Evolutionary conservation across 2,888 invertebrate genomes (phyloP), one percentile per base, ranked within the genome.

Genomic region (Hirtodrosophila alboralis): DNA sequence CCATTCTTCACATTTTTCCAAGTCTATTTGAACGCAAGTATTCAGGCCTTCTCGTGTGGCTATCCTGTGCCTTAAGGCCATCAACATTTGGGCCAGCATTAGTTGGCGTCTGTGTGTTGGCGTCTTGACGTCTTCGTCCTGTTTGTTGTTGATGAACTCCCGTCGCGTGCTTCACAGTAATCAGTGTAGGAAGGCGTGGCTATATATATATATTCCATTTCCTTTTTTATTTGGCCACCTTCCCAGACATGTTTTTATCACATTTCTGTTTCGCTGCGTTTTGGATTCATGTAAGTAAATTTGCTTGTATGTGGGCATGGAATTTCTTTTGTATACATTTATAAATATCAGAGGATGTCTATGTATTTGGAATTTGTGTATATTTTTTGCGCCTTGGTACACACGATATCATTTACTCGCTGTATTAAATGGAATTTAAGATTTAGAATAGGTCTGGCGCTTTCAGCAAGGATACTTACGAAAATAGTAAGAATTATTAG

Each of bases 181-280:
- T 78, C 78, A 80, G 74, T 77, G 66, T 53, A 37, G 59, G 48
- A 69, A 69, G 70, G 67, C 62, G 64, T 70, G 45, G 53, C 74
- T 62, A 52, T 69, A 53, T 61, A 28, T 49, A 34, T n/a, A n/a
- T n/a, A n/a, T n/a, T 12, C 14, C 23, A 8, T 18, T 41, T 41
- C 14, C 10, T 12, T 18, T 38, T 27, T 31, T 13, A 18, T 27
- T 53, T 26, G 41, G 34, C 45, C 26, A 37, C 37, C 43, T 40
- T 28, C 33, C 51, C 43, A 62, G 52, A 63, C 56, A 54, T 38
- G 58, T 58, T 73, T 84, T 84, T 84, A 78, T 78, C 70, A 76
- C 70, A 70, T 73, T 77, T 80, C 63, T 44, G 47, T 63, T 76
- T 64, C 59, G 44, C 13, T 70, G 63, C 75, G 45, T 51, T 74